Conservation (phyloP, 2,888 invertebrate species). For the Lissonota sp. region DNA sequence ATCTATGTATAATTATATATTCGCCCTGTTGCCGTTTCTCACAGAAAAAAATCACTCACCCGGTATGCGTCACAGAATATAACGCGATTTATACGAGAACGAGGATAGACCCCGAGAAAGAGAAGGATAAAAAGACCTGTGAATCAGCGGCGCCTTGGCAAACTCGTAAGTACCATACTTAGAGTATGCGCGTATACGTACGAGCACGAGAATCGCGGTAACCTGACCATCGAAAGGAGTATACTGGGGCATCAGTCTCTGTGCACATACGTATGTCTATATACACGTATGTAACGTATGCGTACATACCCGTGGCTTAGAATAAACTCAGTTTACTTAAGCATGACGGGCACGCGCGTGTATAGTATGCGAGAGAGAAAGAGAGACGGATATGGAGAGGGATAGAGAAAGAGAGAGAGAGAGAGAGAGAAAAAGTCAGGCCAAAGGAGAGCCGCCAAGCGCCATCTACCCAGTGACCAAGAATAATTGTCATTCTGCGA, state of each 20-base stretch:
- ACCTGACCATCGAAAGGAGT: constrained; percentile 77
- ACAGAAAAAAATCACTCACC: neutral
- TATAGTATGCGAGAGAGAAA: constrained; percentile 74
- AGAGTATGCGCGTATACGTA: constrained; percentile 40
- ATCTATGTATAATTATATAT: no score
- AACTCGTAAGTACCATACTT: constrained; percentile 55
- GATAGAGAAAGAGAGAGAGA: no score
- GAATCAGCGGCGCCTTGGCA: constrained; percentile 57
- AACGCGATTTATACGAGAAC: constrained; percentile 4
- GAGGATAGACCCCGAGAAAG: constrained; percentile 13
- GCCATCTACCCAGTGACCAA: constrained; percentile 80
- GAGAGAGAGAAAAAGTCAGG: no score
- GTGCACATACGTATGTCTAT: no score
- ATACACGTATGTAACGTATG: constrained; percentile 38
- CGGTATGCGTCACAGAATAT: neutral
- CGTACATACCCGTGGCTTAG: constrained; percentile 69
- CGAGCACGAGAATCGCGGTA: constrained; percentile 58
- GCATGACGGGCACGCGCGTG: constrained; percentile 81
- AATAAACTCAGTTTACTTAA: constrained; percentile 79
- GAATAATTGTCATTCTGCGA: constrained; percentile 80
- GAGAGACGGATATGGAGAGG: no score
- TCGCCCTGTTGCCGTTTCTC: no score
- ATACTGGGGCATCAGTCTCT: constrained; percentile 77
- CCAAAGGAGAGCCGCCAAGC: constrained; percentile 80
- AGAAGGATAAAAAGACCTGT: constrained; percentile 43